Base-by-base conservation (phyloP, 2,113 vertebrate genomes). In the Gallinago paraguaiae region DNA sequence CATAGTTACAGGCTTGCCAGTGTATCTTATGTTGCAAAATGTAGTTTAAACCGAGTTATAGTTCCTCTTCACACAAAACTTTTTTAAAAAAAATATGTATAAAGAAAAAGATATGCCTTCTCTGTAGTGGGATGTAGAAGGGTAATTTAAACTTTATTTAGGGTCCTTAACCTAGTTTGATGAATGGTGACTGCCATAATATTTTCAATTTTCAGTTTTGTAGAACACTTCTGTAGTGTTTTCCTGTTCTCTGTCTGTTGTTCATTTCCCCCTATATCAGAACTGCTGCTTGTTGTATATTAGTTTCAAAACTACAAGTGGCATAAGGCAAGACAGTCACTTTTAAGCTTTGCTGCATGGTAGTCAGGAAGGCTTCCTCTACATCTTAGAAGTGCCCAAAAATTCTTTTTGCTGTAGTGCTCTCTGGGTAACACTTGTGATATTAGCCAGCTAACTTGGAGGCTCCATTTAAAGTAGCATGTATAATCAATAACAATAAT, bases 1-100 rank as follows among this genome's bases (percentile, higher is more conserved):
- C 4, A 1, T 16, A n/a, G 16, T 64, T 61, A 15, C 2, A 2
- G 1, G 0, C 25, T 67, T 71, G 37, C 14, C 43, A 72, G 6
- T 53, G 54, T 37, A 74, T 60, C 35, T 35, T 39, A 1, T 0
- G 0, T 59, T 81, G 45, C 35, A 87, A 64, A 74, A 37, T 2
- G 2, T 17, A 13, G 12, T 57, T 54, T 43, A 13, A 63, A 2
- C 17, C 19, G 60, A n/a, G 31, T 51, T 82, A 46, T 7, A 46
- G 84, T 57, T 82, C 39, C 35, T 82, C 19, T 84, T 93, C 30
- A 28, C 9, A 7, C 30, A 50, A 2, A 82, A 22, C 28, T 90
- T 86, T 18, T 43, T 43, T 39, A 12, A 83, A 80, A 39, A 64
- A 77, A 63, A 28, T 3, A 0, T 43, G 41, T 43, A 15, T 43